Evolutionary conservation across 1,140 invertebrate genomes (phyloP).

Genomic region (Mylabris phalerata): DNA sequence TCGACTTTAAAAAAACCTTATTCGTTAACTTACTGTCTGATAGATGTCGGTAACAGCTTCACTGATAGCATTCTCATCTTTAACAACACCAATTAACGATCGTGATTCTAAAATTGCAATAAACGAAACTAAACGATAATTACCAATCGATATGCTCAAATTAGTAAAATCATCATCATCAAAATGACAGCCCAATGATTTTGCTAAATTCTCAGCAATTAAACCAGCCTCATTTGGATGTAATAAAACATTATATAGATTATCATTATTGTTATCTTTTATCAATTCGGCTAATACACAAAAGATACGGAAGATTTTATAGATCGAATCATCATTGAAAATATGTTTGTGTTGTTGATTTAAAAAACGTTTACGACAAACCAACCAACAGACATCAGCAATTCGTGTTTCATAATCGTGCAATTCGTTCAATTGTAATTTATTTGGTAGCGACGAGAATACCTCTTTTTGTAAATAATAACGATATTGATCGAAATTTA

Average conservation of each 20-base stretch:
- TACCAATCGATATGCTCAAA: slow-evolving; percentile 54
- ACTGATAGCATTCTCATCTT: slow-evolving; percentile 54
- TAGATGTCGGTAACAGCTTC: slow-evolving; percentile 70
- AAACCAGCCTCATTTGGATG: slow-evolving; percentile 58
- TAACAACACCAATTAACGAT: slow-evolving; percentile 50
- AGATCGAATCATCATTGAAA: slow-evolving; percentile 58
- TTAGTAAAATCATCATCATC: slow-evolving; percentile 59
- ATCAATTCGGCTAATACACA: slow-evolving; percentile 66
- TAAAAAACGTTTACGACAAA: slow-evolving; percentile 52
- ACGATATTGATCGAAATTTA: slow-evolving; percentile 67
- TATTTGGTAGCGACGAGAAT: slow-evolving; percentile 54
- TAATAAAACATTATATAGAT: slow-evolving; percentile 51
- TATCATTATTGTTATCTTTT: slow-evolving; percentile 35
- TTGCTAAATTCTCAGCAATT: slow-evolving; percentile 57
- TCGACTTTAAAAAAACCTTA: no score
- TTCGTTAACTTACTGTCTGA: slow-evolving; percentile 44
- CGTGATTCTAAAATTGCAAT: slow-evolving; percentile 65
- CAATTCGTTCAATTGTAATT: slow-evolving; percentile 47
- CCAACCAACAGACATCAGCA: slow-evolving; percentile 65
- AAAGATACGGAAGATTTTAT: slow-evolving; percentile 71
- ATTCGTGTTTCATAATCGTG: slow-evolving; percentile 54
- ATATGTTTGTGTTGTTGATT: slow-evolving; percentile 43
- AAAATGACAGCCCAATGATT: slow-evolving; percentile 58
- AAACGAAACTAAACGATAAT: slow-evolving; percentile 59
- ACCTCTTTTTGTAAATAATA: slow-evolving; percentile 70